These are phyloP conservation scores for Mola mola DNA, from an alignment of 2,113 vertebrate species.

Conservation along the genomic window DNA sequence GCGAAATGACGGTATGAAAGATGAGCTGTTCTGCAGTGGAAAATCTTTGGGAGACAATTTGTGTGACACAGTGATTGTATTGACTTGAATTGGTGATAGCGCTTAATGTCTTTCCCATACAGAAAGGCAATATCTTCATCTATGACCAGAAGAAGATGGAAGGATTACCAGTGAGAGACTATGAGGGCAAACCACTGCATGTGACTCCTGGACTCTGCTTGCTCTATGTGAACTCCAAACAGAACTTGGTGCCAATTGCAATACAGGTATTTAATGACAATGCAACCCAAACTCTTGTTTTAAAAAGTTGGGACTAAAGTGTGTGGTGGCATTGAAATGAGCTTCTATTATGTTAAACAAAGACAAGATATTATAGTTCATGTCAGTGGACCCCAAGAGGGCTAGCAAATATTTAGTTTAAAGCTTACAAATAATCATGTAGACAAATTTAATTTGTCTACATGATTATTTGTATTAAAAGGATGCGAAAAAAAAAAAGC, in stretches of 20 bases:
- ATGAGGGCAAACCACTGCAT: slow-evolving; percentile 52
- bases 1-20: slow-evolving; percentile 85
- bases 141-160: slow-evolving; percentile 81
- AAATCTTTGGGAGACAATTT: background rate
- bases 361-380: too few relatives aligned
- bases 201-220: slow-evolving; percentile 76
- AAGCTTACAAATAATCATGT: too few relatives aligned
- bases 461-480: too few relatives aligned
- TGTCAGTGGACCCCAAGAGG: too few relatives aligned
- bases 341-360: too few relatives aligned
- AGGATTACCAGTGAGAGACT: slow-evolving; percentile 54
- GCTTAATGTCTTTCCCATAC: background rate
- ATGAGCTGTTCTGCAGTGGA: background rate
- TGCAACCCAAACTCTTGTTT: background rate
- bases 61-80: too few relatives aligned
- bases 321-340: too few relatives aligned
- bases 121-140: slow-evolving; percentile 86
- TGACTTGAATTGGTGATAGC: background rate
- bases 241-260: slow-evolving; percentile 79
- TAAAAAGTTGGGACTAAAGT: too few relatives aligned
- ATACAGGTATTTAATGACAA: slow-evolving; percentile 76
- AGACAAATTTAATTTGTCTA: too few relatives aligned
- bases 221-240: slow-evolving; percentile 68
- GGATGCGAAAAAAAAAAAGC: too few relatives aligned
- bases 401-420: too few relatives aligned